These are phyloP conservation scores for Istiophorus platypterus DNA, from an alignment of 2,113 vertebrate species.

Conservation along the genomic window DNA sequence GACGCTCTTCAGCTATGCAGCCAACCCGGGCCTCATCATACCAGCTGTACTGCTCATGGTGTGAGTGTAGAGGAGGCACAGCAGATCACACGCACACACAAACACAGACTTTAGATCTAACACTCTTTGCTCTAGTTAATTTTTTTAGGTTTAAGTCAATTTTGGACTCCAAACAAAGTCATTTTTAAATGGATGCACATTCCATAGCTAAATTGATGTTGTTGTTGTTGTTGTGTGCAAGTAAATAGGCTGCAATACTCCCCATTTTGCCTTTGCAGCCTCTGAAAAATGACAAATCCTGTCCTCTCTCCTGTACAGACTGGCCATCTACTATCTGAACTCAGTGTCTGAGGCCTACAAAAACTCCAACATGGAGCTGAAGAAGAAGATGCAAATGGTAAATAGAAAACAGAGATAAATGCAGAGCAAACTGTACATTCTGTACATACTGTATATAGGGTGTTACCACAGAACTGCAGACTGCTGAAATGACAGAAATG, in stretches of 20 bases:
- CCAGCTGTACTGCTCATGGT: conserved; percentile 97
- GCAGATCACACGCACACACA: background rate
- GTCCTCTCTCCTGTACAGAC: conserved; percentile 79
- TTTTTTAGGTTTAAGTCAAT: background rate
- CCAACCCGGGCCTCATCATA: conserved; percentile 97
- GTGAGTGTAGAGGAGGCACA: conserved; percentile 84
- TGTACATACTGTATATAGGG: background rate
- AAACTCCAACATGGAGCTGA: conserved; percentile 90
- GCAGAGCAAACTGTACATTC: background rate
- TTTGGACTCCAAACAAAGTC: background rate
- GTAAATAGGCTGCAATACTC: background rate
- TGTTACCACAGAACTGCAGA: background rate
- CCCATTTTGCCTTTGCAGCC: background rate
- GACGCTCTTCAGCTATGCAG: conserved; percentile 92
- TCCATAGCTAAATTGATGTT: background rate
- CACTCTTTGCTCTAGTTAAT: background rate
- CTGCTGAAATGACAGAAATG: background rate
- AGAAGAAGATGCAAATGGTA: conserved; percentile 98
- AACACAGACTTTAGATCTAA: background rate
- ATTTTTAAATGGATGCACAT: background rate
- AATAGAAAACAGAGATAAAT: conserved; percentile 42
- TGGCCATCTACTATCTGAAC: conserved; percentile 97
- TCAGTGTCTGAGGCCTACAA: conserved; percentile 92
- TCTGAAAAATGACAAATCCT: background rate
- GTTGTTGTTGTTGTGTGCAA: background rate